A percentile compares a stretch with the other conserved stretches of the same genome.
phyloP scores from a whole-genome alignment of 1,140 invertebrate species.

The Subanguina moxae region DNA sequence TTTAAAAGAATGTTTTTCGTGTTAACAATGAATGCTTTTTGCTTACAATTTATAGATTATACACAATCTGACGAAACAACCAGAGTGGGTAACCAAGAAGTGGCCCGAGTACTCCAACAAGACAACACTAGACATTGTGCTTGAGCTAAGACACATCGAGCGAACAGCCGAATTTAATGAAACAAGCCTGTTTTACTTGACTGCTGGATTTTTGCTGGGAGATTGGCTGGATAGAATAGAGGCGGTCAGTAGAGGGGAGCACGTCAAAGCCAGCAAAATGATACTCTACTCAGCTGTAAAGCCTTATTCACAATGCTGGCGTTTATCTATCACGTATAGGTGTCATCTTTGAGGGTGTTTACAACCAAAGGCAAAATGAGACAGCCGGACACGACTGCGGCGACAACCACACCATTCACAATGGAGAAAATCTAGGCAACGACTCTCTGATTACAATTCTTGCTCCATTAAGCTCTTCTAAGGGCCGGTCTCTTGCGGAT shows the following conservation, averaged over 20 bases:
- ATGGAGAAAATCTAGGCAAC: too few relatives aligned
- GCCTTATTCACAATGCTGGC: too few relatives aligned
- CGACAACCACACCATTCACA: too few relatives aligned
- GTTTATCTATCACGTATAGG: too few relatives aligned
- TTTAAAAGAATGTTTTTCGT: too few relatives aligned
- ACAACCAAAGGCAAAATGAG: background rate
- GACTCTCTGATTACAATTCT: too few relatives aligned
- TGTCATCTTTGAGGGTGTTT: slow-evolving; percentile 5
- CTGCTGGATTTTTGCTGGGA: slow-evolving; percentile 31
- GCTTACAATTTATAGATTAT: slow-evolving; percentile 9
- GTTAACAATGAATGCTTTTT: too few relatives aligned
- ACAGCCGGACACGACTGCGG: too few relatives aligned
- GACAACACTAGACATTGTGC: slow-evolving; percentile 32
- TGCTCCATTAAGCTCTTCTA: too few relatives aligned
- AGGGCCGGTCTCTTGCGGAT: too few relatives aligned
- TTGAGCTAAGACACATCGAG: slow-evolving; percentile 23
- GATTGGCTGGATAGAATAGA: slow-evolving; percentile 32
- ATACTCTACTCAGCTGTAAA: slow-evolving; percentile 41
- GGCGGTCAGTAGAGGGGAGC: slow-evolving; percentile 3
- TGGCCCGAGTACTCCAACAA: slow-evolving; percentile 32
- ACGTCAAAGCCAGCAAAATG: slow-evolving; percentile 26
- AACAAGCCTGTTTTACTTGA: slow-evolving; percentile 11
- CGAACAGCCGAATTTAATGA: slow-evolving; percentile 30
- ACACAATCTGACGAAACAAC: slow-evolving; percentile 23
- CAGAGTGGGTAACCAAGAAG: slow-evolving; percentile 10